A percentile compares a stretch with the other conserved stretches of the same genome.
These are phyloP conservation scores for Karalla daura DNA, from an alignment of 2,797 vertebrate species.

Conservation along the genomic window DNA sequence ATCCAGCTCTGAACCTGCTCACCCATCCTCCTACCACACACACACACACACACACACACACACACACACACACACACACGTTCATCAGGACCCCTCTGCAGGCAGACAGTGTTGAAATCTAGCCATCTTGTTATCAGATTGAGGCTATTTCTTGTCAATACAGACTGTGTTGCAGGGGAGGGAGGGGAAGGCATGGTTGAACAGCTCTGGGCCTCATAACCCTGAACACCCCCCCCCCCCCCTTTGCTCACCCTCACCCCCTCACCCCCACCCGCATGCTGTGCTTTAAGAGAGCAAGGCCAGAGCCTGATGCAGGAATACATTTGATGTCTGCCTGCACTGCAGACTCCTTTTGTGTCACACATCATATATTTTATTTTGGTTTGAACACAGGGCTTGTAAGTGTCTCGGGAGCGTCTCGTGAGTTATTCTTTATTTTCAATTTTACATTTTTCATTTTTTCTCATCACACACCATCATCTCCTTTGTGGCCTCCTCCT, in stretches of 20 bases:
- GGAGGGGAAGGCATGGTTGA: conserved; percentile 1
- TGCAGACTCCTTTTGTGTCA: too few species aligned
- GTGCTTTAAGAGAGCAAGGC: conserved; percentile 12
- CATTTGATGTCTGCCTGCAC: neutral
- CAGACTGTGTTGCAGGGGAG: conserved; percentile 13
- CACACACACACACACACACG: neutral
- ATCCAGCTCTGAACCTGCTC: conserved; percentile 21
- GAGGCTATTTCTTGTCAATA: conserved; percentile 32
- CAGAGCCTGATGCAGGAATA: conserved; percentile 9
- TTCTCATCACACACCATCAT: conserved; percentile 11
- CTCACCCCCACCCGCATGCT: neutral
- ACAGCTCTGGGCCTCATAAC: conserved; percentile 39
- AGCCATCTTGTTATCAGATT: conserved; percentile 41
- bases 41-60: neutral
- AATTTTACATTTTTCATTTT: neutral
- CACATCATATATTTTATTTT: neutral
- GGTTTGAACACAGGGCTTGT: neutral
- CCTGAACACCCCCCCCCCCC: too few species aligned
- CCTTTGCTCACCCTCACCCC: too few species aligned
- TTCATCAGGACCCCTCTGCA: neutral
- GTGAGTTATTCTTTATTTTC: neutral
- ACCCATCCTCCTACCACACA: conserved; percentile 1
- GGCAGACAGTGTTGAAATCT: conserved; percentile 48
- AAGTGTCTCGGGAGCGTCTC: too few species aligned
- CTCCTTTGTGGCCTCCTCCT: conserved; percentile 17